These are phyloP conservation scores for Polydrusus pterygomalis DNA, from an alignment of 2,888 invertebrate species.

Conservation along the genomic window DNA sequence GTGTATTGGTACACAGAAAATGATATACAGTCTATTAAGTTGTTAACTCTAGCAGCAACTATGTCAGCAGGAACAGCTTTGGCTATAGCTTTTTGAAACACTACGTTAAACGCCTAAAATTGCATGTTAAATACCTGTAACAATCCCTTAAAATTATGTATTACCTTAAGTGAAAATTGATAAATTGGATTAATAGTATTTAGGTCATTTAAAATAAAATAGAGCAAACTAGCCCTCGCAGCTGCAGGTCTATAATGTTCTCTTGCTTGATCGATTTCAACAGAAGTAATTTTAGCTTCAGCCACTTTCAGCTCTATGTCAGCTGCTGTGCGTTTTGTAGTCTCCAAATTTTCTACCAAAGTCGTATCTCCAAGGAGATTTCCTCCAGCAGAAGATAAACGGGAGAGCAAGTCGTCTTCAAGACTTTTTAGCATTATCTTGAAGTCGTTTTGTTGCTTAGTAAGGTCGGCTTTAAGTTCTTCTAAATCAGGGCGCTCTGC, in stretches of 20 bases:
- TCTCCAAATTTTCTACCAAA: conserved; percentile 96
- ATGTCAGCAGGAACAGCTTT: conserved; percentile 88
- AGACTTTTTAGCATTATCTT: conserved; percentile 94
- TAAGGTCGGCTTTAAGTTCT: conserved; percentile 94
- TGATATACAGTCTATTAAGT: conserved; percentile 95
- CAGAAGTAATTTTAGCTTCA: conserved; percentile 94
- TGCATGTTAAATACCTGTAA: conserved; percentile 22
- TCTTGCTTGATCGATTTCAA: conserved; percentile 93
- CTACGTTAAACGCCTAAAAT: conserved; percentile 93
- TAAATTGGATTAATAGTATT: conserved; percentile 98
- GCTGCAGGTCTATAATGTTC: conserved; percentile 93
- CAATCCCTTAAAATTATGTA: neutral
- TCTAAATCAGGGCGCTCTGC: conserved; percentile 97
- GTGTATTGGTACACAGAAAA: conserved; percentile 97
- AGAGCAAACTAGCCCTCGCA: conserved; percentile 92
- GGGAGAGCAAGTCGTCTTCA: conserved; percentile 93
- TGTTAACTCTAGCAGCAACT: conserved; percentile 85
- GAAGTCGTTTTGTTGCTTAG: conserved; percentile 97
- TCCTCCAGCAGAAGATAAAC: conserved; percentile 92
- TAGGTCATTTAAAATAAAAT: conserved; percentile 96
- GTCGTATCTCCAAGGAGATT: conserved; percentile 96
- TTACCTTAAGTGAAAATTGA: conserved; percentile 95
- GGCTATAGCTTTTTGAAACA: conserved; percentile 96
- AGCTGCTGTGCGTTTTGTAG: conserved; percentile 95
- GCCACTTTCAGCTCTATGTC: conserved; percentile 95